Evolutionary conservation across 2,797 vertebrate genomes (phyloP), one percentile per base, ranked within the genome.

Genomic region (Yasuhikotakia modesta): DNA sequence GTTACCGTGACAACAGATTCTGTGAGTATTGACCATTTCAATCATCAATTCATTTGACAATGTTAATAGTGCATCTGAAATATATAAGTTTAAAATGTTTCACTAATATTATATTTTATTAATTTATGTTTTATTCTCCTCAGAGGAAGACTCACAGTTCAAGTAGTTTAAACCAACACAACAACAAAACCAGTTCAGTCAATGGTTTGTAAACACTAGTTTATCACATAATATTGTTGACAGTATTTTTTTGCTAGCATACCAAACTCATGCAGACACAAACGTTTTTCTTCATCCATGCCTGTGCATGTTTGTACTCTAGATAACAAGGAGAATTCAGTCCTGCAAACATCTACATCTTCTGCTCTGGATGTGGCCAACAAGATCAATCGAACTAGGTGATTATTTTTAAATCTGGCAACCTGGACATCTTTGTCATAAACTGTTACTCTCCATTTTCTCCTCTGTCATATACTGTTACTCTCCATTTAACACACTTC

Each of bases 261-360:
- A 19, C 53, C 32, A 68, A 7, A 21, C 35, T 30, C 39, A 35
- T 22, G 35, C 73, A 1, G 14, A 75, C 52, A 45, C 22, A 39
- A 67, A 72, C 12, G 2, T 45, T 61, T 76, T 35, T 32, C 2
- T 11, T 10, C 24, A 12, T 76, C 22, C 69, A 1, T 80, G 72
- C 76, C 30, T 77, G 35, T 81, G 45, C 72, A 30, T 81, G 74
- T 80, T n/a, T 39, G 22, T 43, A 1, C 39, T 43, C 39, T 83
- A 94, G 93, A 90, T 74, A 93, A 89, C 81, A 90, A 92, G 65
- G 91, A 91, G 69, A 87, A 84, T 80, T 61, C 61, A 35, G n/a
- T 43, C 2, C 65, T 89, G 16, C 91, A 90, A 84, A 88, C 89
- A 82, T 90, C 89, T 71, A 93, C 88, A 81, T 81, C 89, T 65